phyloP scores from a whole-genome alignment of 2,888 invertebrate genomes.

The Embidobia sp. region DNA sequence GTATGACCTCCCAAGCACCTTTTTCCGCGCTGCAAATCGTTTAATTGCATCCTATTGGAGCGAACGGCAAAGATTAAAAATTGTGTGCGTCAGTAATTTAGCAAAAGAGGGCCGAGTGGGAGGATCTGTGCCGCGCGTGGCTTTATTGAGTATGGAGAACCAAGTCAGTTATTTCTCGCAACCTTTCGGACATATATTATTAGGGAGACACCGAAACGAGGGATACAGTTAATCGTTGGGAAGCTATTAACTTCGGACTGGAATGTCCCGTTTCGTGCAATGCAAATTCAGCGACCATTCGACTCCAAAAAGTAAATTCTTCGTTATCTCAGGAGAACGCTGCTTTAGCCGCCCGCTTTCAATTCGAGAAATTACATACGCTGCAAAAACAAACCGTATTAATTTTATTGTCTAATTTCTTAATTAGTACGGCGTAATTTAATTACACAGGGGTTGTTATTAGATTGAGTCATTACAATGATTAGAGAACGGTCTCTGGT shows the following conservation, averaged over 20 bases:
- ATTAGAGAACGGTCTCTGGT: too few species aligned
- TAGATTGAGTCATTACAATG: too few species aligned
- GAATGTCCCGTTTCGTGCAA: slow-evolving; percentile 80
- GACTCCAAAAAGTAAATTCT: slow-evolving; percentile 24
- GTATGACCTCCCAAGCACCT: slow-evolving; percentile 35
- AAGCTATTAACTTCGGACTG: slow-evolving; percentile 80
- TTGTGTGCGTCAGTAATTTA: neutral
- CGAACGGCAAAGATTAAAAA: slow-evolving; percentile 6
- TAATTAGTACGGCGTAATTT: too few species aligned
- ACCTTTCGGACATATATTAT: slow-evolving; percentile 76
- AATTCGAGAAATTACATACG: too few species aligned
- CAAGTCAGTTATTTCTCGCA: slow-evolving; percentile 76
- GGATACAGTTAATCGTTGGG: slow-evolving; percentile 80
- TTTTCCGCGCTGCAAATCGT: slow-evolving; percentile 29
- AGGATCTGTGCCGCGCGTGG: neutral
- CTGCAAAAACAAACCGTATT: too few species aligned
- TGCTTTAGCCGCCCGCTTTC: too few species aligned
- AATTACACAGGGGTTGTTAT: too few species aligned
- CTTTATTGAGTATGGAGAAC: slow-evolving; percentile 27
- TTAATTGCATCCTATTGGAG: slow-evolving; percentile 39
- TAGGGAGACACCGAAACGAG: slow-evolving; percentile 66
- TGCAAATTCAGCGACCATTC: slow-evolving; percentile 75
- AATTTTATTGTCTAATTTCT: too few species aligned
- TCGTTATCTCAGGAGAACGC: neutral
- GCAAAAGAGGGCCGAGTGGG: neutral